phyloP scores from a whole-genome alignment of 2,888 invertebrate species.

The Trissonchulus sp. region DNA sequence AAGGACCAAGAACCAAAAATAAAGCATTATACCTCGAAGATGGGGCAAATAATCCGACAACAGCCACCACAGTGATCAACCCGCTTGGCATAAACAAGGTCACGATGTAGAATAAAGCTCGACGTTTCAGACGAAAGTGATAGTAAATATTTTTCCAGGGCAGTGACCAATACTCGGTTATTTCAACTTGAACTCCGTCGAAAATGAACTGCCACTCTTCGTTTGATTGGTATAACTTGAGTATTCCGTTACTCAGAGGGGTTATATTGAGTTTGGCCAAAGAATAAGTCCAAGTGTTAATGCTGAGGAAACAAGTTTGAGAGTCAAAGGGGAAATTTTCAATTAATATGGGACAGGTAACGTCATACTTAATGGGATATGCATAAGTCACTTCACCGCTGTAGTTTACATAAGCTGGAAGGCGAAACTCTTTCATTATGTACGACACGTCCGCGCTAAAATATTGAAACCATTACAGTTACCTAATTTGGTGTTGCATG shows the following conservation, averaged over 20 bases:
- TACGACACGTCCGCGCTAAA: constrained; percentile 20
- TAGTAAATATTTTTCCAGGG: constrained; percentile 25
- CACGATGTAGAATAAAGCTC: constrained; percentile 20
- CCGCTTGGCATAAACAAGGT: constrained; percentile 22
- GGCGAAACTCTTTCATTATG: constrained; percentile 20
- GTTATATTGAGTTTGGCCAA: constrained; percentile 21
- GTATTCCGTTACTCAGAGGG: background rate
- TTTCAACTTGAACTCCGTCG: background rate
- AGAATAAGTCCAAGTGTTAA: constrained; percentile 26
- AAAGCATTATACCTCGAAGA: constrained; percentile 28
- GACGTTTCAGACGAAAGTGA: constrained; percentile 9
- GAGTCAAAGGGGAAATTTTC: constrained; percentile 24
- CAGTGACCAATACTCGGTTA: constrained; percentile 19
- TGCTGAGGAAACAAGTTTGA: constrained; percentile 16
- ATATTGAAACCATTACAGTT: background rate
- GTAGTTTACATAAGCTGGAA: constrained; percentile 15
- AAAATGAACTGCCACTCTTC: constrained; percentile 21
- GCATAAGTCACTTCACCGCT: constrained; percentile 17
- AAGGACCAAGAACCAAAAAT: too few relatives aligned
- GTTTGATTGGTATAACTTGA: constrained; percentile 16
- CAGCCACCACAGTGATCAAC: constrained; percentile 20
- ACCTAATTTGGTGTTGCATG: too few relatives aligned
- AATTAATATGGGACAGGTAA: constrained; percentile 17
- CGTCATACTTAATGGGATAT: constrained; percentile 26
- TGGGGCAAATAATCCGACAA: constrained; percentile 18